Percentiles rank a stretch among this genome's conserved stretches.
These are phyloP conservation scores for Oligia fasciuncula DNA, from an alignment of 2,888 invertebrate species.

Conservation along the genomic window DNA sequence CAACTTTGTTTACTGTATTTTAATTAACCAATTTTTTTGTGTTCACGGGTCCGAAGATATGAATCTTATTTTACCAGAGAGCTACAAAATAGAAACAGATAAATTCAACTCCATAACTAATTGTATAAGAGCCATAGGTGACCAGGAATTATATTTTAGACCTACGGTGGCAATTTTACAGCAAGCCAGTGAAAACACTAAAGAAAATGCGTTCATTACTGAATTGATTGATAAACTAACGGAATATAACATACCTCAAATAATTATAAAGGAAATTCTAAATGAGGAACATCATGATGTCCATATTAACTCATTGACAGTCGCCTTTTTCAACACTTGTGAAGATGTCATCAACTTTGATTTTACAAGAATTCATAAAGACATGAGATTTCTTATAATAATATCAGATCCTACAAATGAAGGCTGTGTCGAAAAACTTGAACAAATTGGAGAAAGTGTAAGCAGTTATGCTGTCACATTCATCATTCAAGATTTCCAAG, in stretches of 20 bases:
- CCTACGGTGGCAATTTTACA: constrained; percentile 64
- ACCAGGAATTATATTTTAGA: constrained; percentile 53
- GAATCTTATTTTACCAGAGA: not conserved
- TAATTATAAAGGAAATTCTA: constrained; percentile 45
- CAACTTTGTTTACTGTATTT: not conserved
- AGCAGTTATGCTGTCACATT: constrained; percentile 72
- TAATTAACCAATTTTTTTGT: constrained; percentile 2
- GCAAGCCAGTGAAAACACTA: constrained; percentile 14
- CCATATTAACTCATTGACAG: constrained; percentile 45
- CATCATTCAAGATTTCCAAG: constrained; percentile 61
- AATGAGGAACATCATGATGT: constrained; percentile 41
- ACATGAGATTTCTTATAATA: constrained; percentile 71
- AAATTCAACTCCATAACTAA: constrained; percentile 51
- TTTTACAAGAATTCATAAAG: constrained; percentile 51
- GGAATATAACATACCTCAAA: constrained; percentile 52
- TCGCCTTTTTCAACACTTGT: constrained; percentile 67
- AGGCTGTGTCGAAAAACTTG: constrained; percentile 55
- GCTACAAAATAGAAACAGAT: not conserved
- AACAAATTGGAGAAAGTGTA: constrained; percentile 61
- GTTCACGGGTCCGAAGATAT: not conserved
- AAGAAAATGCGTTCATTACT: constrained; percentile 53
- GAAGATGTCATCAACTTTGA: constrained; percentile 56
- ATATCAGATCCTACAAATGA: constrained; percentile 56
- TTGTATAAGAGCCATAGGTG: constrained; percentile 64
- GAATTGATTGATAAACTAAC: constrained; percentile 59